Conservation (phyloP, 2,888 invertebrate genomes). For the Protonemura montana region DNA sequence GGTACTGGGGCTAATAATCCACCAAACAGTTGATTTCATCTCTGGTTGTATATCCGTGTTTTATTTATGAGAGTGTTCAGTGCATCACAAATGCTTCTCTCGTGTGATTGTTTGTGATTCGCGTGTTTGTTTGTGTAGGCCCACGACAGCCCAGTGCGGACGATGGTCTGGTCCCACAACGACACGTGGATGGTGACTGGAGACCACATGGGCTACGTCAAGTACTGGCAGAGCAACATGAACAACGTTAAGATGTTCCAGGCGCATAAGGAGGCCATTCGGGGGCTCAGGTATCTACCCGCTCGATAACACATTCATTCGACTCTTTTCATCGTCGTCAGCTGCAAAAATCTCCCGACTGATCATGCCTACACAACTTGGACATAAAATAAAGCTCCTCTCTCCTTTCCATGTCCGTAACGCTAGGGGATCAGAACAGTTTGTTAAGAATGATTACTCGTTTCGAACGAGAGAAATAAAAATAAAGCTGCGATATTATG, state of each 20-base stretch:
- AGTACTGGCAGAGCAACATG: constrained; percentile 99
- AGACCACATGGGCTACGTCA: constrained; percentile 97
- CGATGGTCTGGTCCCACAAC: constrained; percentile 99
- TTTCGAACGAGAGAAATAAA: not conserved
- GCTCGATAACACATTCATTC: not conserved
- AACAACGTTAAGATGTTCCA: constrained; percentile 99
- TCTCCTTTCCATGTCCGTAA: not conserved
- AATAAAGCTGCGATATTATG: constrained; percentile 32
- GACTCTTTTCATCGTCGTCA: not conserved
- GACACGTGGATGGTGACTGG: constrained; percentile 99
- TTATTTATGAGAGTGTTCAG: too few species aligned
- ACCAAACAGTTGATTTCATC: too few species aligned
- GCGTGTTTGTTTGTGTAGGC: constrained; percentile 70
- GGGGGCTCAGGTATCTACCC: constrained; percentile 89
- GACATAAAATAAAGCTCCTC: constrained; percentile 13
- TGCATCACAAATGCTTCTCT: too few species aligned
- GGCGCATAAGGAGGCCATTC: constrained; percentile 99
- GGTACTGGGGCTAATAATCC: too few species aligned
- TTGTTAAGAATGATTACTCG: not conserved
- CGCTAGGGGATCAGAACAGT: not conserved
- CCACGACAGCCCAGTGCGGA: constrained; percentile 98
- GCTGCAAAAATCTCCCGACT: not conserved
- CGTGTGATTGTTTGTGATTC: not conserved
- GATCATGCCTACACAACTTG: too few species aligned
- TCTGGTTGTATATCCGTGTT: too few species aligned